Evolutionary conservation across 2,888 invertebrate genomes (phyloP).

Genomic region (Spilarctia lutea): DNA sequence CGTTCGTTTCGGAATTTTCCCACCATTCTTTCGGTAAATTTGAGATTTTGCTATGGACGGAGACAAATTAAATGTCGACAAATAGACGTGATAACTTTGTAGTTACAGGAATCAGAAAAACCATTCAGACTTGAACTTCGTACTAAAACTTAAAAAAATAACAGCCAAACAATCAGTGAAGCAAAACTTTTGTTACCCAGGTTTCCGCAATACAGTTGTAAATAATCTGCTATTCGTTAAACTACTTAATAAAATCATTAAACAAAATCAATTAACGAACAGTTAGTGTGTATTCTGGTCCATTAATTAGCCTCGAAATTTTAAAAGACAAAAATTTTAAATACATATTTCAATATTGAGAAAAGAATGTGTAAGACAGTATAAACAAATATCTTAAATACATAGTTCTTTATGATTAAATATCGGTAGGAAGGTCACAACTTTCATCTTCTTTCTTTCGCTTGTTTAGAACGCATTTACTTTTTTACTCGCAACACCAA

Average conservation of each 20-base stretch:
- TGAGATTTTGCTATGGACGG: not conserved
- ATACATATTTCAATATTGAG: not conserved
- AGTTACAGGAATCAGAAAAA: not conserved
- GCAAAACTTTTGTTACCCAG: not conserved
- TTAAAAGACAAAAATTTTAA: not conserved
- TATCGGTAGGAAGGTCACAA: not conserved
- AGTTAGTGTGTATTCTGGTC: too few species aligned
- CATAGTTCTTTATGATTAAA: too few species aligned
- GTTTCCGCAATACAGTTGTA: not conserved
- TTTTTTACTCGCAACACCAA: too few species aligned
- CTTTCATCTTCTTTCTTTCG: not conserved
- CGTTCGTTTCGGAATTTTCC: not conserved
- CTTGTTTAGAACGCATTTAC: not conserved
- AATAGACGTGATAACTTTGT: not conserved
- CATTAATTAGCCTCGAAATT: too few species aligned
- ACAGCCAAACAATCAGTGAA: not conserved
- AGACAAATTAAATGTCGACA: not conserved
- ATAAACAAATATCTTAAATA: not conserved
- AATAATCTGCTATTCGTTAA: not conserved
- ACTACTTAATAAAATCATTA: not conserved
- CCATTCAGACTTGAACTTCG: not conserved
- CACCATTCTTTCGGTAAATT: not conserved
- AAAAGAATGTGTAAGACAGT: not conserved
- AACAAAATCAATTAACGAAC: not conserved
- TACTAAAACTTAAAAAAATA: not conserved